Conservation (phyloP, 2,113 vertebrate genomes). For the Forbesichthys agassizii region DNA sequence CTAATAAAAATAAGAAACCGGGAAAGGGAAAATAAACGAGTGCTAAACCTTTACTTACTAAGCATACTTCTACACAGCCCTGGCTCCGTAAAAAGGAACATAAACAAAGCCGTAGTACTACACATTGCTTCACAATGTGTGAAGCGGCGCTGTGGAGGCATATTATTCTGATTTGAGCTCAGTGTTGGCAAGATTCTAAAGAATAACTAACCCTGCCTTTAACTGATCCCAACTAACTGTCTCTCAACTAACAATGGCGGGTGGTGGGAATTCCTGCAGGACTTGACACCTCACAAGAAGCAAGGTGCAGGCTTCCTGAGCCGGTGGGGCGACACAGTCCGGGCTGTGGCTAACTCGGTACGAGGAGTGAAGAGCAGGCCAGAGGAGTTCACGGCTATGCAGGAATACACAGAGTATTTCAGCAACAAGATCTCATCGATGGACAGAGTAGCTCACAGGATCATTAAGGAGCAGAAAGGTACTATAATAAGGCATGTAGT, state of each 20-base stretch:
- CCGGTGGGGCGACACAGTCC: conserved; percentile 89
- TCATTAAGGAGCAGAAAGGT: conserved; percentile 92
- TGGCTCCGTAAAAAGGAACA: too few species aligned
- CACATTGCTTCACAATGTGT: too few species aligned
- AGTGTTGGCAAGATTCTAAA: too few species aligned
- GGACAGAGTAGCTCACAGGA: conserved; percentile 92
- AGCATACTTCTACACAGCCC: too few species aligned
- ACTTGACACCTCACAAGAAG: conserved; percentile 86
- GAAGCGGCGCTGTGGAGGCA: too few species aligned
- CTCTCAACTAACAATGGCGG: neutral
- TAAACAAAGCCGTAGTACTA: too few species aligned
- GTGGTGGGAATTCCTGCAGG: conserved; percentile 71
- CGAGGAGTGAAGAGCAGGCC: conserved; percentile 86
- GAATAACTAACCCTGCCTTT: neutral
- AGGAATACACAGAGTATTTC: conserved; percentile 86
- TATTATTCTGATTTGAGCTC: too few species aligned
- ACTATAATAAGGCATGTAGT: conserved; percentile 15
- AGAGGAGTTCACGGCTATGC: conserved; percentile 84
- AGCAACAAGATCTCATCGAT: conserved; percentile 85
- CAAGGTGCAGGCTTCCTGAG: conserved; percentile 88
- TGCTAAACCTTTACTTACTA: too few species aligned
- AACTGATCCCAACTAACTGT: neutral
- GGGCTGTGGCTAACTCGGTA: conserved; percentile 85
- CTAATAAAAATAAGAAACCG: too few species aligned
- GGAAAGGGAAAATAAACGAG: too few species aligned